These are phyloP conservation scores for Acanthurus lineatus DNA, from an alignment of 2,797 vertebrate species.

Conservation along the genomic window DNA sequence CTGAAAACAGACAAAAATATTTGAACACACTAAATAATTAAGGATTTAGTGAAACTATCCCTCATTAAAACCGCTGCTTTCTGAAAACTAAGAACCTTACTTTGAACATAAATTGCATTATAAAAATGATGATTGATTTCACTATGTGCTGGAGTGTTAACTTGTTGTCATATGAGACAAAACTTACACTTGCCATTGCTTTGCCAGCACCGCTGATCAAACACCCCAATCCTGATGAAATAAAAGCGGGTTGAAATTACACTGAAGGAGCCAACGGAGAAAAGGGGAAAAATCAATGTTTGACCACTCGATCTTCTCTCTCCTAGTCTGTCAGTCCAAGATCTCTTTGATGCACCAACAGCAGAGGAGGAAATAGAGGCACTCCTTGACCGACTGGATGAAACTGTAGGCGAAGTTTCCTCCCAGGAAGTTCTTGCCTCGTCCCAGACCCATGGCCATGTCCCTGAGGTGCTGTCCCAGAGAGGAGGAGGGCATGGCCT, in stretches of 20 bases:
- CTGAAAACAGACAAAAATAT: constrained; percentile 48
- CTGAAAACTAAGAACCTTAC: constrained; percentile 5
- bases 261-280: constrained; percentile 39
- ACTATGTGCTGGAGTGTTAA: background rate
- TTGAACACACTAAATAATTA: background rate
- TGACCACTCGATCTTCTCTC: constrained; percentile 52
- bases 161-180: constrained; percentile 30
- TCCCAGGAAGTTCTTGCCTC: constrained; percentile 79
- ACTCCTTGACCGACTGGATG: constrained; percentile 87
- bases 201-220: constrained; percentile 46
- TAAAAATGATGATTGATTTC: background rate
- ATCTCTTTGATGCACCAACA: constrained; percentile 95
- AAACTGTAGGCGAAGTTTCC: constrained; percentile 83
- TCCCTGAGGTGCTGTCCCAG: constrained; percentile 80
- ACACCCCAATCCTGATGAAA: constrained; percentile 56
- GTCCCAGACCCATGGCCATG: constrained; percentile 81
- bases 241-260: constrained; percentile 57
- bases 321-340: constrained; percentile 85
- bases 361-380: constrained; percentile 91
- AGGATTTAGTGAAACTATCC: background rate
- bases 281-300: constrained; percentile 55
- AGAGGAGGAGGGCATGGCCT: constrained; percentile 83
- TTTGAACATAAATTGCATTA: constrained; percentile 10
- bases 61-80: background rate
- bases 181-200: constrained; percentile 63